Percentiles rank a stretch among this genome's conserved stretches.
Conservation (phyloP, 2,888 invertebrate genomes). For the Harpalus rubripes region DNA sequence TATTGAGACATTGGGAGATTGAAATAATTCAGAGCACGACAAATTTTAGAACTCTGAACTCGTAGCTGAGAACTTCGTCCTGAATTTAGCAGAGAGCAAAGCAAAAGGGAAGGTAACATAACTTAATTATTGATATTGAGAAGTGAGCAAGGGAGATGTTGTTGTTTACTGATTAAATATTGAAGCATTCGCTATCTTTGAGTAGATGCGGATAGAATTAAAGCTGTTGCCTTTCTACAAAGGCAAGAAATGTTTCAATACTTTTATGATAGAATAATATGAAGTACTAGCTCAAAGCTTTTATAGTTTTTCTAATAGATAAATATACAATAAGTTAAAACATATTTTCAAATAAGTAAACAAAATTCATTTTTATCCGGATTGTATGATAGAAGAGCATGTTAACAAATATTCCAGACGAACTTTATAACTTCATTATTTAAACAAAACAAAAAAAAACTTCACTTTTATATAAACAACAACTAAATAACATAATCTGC, state of each 20-base stretch:
- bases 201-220: not conserved
- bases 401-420: too few species aligned
- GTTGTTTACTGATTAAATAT: conserved; percentile 56
- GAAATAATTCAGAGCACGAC: not conserved
- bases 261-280: not conserved
- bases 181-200: conserved; percentile 40
- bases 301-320: not conserved
- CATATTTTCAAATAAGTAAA: too few species aligned
- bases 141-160: conserved; percentile 48
- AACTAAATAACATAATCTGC: too few species aligned
- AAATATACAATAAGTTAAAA: too few species aligned
- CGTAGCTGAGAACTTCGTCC: not conserved
- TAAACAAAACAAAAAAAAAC: too few species aligned
- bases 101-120: conserved; percentile 35
- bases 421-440: too few species aligned
- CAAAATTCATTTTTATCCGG: too few species aligned
- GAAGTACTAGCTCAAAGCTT: not conserved
- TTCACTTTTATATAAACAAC: too few species aligned
- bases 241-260: not conserved
- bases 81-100: not conserved
- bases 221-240: not conserved
- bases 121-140: conserved; percentile 58
- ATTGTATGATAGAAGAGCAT: too few species aligned
- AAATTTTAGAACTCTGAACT: conserved; percentile 17
- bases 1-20: not conserved